Evolutionary conservation across 2,797 vertebrate species (phyloP), one percentile per base, ranked within the genome.

Genomic region (Sparus aurata): DNA sequence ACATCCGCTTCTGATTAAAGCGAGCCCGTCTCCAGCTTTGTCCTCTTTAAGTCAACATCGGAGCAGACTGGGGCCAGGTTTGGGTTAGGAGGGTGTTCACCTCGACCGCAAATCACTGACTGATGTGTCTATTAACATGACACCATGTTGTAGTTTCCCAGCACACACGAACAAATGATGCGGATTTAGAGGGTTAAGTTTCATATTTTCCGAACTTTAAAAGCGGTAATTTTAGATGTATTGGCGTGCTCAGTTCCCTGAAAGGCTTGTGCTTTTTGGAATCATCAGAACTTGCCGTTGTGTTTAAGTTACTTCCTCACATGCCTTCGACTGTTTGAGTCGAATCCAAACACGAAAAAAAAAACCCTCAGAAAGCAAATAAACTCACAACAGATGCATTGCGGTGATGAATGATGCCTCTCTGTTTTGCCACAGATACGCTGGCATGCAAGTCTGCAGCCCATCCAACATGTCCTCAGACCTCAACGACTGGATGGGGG

Each of bases 1-100:
- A 92, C 93, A 93, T 92, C 86, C 85, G 75, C 79, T 87, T 85
- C 69, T 91, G 91, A 93, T 94, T 91, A 91, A 84, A 88, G 47
- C 59, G 4, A 81, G 79, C 50, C 77, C 34, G 69, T 79, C 77
- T 85, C 86, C 66, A 25, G 65, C 80, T 92, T 86, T 83, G 74
- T 85, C 88, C 90, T 87, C 79, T 92, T 89, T 41, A 78, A 91
- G 87, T 89, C 83, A 85, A 80, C 75, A 84, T 63, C 10, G 38
- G 49, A 65, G 78, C 81, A 75, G 75, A 79, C 80, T 5, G 69
- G 71, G 88, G 84, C 84, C 80, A 79, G 43, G 57, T 73, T 76
- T 68, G 66, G 75, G 69, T 86, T 73, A 38, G 64, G 76, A 79
- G 59, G 73, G 78, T 55, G 77, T 73, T 78, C 74, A 65, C 77